These are phyloP conservation scores for Blastobasis lacticolella DNA, from an alignment of 2,888 invertebrate genomes.

Conservation along the genomic window DNA sequence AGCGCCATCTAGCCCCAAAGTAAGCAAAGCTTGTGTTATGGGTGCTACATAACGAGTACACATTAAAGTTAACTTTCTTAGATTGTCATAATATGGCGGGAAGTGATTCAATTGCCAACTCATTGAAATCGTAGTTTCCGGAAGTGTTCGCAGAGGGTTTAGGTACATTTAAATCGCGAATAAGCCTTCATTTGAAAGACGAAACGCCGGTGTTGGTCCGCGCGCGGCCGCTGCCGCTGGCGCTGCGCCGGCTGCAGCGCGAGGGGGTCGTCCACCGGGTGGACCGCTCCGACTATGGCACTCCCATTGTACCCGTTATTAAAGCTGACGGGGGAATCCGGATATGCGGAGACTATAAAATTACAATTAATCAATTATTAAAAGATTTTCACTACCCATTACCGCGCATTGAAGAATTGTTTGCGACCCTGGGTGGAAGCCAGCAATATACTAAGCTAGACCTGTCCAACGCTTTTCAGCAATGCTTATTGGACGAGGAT, in stretches of 20 bases:
- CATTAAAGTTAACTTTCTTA: no score
- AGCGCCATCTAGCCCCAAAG: no score
- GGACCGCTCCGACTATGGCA: no score
- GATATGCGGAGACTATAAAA: conserved; percentile 20
- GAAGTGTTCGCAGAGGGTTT: conserved; percentile 10
- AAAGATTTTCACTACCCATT: conserved; percentile 16
- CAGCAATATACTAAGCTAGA: conserved; percentile 19
- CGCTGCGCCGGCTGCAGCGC: conserved; percentile 18
- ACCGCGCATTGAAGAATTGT: conserved; percentile 16
- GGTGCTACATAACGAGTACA: no score
- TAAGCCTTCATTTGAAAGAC: background rate
- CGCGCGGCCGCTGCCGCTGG: conserved; percentile 18
- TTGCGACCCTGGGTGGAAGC: conserved; percentile 12
- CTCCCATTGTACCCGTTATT: no score
- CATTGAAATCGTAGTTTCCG: conserved; percentile 8
- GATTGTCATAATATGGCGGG: no score
- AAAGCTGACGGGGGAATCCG: conserved; percentile 14
- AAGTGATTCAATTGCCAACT: no score
- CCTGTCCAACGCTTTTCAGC: conserved; percentile 17
- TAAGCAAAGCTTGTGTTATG: no score
- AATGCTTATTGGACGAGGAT: conserved; percentile 10
- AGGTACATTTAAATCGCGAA: conserved; percentile 8
- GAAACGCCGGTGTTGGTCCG: conserved; percentile 12
- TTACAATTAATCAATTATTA: conserved; percentile 17
- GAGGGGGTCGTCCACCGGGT: no score